Base-by-base conservation (phyloP, 2,888 invertebrate species). In the Aleiodes alternator region DNA sequence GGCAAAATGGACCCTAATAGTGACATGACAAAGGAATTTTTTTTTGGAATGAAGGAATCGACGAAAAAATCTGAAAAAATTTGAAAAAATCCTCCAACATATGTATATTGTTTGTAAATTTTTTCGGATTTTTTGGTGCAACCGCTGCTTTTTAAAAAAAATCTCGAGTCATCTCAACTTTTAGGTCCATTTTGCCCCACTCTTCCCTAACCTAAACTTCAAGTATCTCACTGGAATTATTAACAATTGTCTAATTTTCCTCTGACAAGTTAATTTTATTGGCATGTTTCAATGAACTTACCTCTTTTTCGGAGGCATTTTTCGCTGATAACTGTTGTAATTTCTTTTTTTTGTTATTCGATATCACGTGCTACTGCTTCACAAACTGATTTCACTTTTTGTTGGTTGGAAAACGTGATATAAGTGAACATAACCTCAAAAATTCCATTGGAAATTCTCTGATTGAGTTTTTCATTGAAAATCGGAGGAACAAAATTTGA, bases 391-490 rank as follows among this genome's bases (percentile, higher is more conserved):
- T 34, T 6, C 2, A 23, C 23, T 23, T 1, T 34, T 34, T 34
- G 34, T 6, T 34, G 48, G n/a, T 48, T 64, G 64, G n/a, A 64
- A 23, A 64, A 43, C 48, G 64, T 16, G 64, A 64, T 48, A 64
- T 43, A 64, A 64, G 8, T 3, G 23, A 64, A 56, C 61, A 76
- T 75, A 79, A 80, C 78, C 80, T 71, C 14, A 73, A 71, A 75
- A 69, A 16, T 23, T 38, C 7, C 23, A 3, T 59, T 12, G 55
- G 14, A 5, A n/a, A n/a, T n/a, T n/a, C n/a, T n/a, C n/a, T n/a
- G 29, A 29, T 23, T 16, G n/a, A 55, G 70, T 51, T 6, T n/a
- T 38, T 23, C 12, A 23, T 29, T 8, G 8, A 12, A 71, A 57
- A 71, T 31, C 31, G 14, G 11, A 38, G 50, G 11, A 23, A 51